phyloP scores from a whole-genome alignment of 1,140 invertebrate species.

The Aphis gossypii region DNA sequence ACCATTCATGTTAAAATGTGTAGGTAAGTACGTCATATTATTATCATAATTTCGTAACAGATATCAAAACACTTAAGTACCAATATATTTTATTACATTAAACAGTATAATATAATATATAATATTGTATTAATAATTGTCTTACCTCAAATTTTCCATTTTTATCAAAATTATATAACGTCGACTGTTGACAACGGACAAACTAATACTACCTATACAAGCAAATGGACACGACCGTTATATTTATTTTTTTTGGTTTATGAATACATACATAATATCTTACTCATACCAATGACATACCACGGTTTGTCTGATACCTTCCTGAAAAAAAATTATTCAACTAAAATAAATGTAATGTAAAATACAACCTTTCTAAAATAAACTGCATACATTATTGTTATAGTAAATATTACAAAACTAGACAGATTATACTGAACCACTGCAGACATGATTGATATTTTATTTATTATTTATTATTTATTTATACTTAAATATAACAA shows the following conservation, averaged over 20 bases:
- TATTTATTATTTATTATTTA: not conserved
- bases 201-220: not conserved
- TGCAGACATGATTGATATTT: not conserved
- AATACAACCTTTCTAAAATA: not conserved
- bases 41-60: no score
- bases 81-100: not conserved
- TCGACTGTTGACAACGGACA: not conserved
- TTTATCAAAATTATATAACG: not conserved
- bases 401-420: not conserved
- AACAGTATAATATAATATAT: not conserved
- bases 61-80: not conserved
- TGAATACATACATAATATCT: not conserved
- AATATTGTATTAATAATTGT: not conserved
- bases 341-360: not conserved
- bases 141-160: constrained; percentile 26
- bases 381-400: not conserved
- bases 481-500: not conserved
- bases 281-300: not conserved
- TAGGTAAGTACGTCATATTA: no score
- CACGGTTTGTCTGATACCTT: not conserved
- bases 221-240: not conserved
- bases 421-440: not conserved
- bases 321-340: no score
- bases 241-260: not conserved
- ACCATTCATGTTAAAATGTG: no score